Evolutionary conservation across 2,888 invertebrate genomes (phyloP).

Genomic region (Priocnemis perturbator): DNA sequence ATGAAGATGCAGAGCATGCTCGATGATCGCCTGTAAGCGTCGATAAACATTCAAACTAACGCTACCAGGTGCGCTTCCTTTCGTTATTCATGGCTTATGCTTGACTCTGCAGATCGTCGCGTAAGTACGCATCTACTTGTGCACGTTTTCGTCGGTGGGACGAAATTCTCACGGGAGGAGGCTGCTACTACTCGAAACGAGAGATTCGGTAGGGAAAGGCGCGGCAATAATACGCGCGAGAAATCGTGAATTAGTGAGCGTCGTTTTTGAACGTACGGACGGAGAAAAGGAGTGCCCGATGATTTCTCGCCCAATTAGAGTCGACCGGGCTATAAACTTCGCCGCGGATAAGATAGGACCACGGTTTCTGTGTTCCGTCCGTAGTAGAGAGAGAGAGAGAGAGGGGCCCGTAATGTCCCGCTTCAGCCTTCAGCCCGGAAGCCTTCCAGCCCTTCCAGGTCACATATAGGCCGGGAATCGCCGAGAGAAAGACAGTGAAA

Average conservation of each 20-base stretch:
- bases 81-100: neutral
- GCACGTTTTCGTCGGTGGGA: no score
- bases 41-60: no score
- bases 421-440: slow-evolving; percentile 61
- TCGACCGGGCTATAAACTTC: slow-evolving; percentile 74
- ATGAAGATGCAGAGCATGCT: no score
- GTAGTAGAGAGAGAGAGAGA: slow-evolving; percentile 33
- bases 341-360: slow-evolving; percentile 72
- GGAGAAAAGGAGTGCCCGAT: slow-evolving; percentile 73
- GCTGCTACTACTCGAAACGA: neutral
- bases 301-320: slow-evolving; percentile 75
- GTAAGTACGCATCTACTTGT: no score
- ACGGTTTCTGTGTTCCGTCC: slow-evolving; percentile 63
- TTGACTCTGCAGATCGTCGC: no score
- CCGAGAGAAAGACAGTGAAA: no score
- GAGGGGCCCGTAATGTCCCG: slow-evolving; percentile 54
- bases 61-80: slow-evolving; percentile 3
- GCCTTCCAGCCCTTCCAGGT: slow-evolving; percentile 69
- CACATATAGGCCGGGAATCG: slow-evolving; percentile 56
- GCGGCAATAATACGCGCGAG: slow-evolving; percentile 66
- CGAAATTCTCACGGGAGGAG: no score
- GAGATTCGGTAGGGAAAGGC: slow-evolving; percentile 29
- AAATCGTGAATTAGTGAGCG: slow-evolving; percentile 71
- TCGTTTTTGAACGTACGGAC: slow-evolving; percentile 62
- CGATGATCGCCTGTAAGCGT: no score